phyloP scores from a whole-genome alignment of 2,113 vertebrate genomes.

The Aegotheles bennettii region DNA sequence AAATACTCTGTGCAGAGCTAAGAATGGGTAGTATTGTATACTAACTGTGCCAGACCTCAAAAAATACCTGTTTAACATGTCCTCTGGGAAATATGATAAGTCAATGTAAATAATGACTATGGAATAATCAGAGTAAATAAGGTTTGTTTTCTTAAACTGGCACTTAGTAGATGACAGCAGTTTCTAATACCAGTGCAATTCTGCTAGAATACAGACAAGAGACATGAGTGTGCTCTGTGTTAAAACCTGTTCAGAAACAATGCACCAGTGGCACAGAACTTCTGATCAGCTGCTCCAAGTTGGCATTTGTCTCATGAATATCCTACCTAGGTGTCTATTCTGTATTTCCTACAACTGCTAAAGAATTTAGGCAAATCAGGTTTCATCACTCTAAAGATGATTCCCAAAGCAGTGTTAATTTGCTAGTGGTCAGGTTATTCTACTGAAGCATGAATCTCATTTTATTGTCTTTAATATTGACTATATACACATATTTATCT shows the following conservation, averaged over 20 bases:
- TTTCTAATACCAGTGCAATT: not conserved
- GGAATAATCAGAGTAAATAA: slow-evolving; percentile 9
- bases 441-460: not conserved
- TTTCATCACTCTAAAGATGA: not conserved
- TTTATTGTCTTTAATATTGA: not conserved
- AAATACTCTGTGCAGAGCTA: not conserved
- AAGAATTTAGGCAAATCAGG: not conserved
- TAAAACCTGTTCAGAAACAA: not conserved
- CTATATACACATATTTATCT: not conserved
- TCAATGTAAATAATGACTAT: slow-evolving; percentile 13
- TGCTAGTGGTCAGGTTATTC: not conserved
- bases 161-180: not conserved
- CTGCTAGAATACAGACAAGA: not conserved
- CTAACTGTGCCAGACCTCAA: slow-evolving; percentile 5
- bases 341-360: not conserved
- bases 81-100: slow-evolving; percentile 3
- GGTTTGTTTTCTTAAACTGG: not conserved
- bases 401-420: not conserved
- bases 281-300: not conserved
- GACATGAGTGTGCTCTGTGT: not conserved
- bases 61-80: slow-evolving; percentile 9
- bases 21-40: slow-evolving; percentile 33
- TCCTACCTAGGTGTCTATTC: not conserved
- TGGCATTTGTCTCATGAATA: not conserved
- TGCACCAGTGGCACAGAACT: not conserved